Percentiles rank a stretch among this genome's conserved stretches.
These are phyloP conservation scores for Huso huso DNA, from an alignment of 2,797 vertebrate species.

Conservation along the genomic window DNA sequence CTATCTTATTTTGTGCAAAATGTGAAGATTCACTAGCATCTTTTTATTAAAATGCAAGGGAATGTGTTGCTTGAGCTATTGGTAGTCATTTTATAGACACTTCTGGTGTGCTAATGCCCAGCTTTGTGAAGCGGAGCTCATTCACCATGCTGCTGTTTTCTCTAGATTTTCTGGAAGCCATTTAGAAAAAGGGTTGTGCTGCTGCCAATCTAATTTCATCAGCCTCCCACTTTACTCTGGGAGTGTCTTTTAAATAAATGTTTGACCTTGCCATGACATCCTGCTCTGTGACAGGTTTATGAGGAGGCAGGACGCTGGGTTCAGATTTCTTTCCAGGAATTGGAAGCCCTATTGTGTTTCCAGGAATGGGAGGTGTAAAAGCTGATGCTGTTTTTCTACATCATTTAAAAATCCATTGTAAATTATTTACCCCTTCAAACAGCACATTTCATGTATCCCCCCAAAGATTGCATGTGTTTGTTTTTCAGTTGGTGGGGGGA, in stretches of 20 bases:
- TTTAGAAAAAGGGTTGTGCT: conserved; percentile 18
- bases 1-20: too few species aligned
- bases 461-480: too few species aligned
- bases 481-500: too few species aligned
- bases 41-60: too few species aligned
- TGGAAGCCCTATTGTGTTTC: conserved; percentile 31
- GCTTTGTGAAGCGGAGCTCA: background rate
- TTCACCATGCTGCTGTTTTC: conserved; percentile 9
- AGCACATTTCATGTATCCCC: too few species aligned
- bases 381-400: conserved; percentile 3
- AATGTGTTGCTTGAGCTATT: too few species aligned
- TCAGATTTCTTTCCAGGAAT: conserved; percentile 43
- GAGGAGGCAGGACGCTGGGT: conserved; percentile 37
- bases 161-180: background rate
- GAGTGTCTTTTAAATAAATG: conserved; percentile 23
- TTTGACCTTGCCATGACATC: conserved; percentile 47
- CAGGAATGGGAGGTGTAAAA: conserved; percentile 25
- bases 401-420: background rate
- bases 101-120: background rate
- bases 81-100: too few species aligned
- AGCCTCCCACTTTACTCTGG: conserved; percentile 5
- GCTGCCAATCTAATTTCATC: conserved; percentile 12
- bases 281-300: conserved; percentile 46
- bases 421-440: too few species aligned
- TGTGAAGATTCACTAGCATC: too few species aligned